These are phyloP conservation scores for Idris sp. DNA, from an alignment of 1,140 invertebrate genomes.

Conservation along the genomic window DNA sequence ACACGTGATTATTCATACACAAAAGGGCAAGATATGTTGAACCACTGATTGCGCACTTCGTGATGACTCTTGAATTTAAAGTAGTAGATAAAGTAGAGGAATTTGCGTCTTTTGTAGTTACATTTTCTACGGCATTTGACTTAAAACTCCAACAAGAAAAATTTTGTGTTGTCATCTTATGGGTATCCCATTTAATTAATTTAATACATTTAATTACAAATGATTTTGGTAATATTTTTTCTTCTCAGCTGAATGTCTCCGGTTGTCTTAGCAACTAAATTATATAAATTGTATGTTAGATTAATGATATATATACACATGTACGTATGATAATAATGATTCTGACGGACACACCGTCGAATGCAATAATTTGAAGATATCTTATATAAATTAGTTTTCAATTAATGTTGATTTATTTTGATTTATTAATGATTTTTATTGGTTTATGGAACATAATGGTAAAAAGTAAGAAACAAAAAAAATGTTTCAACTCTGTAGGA, in stretches of 20 bases:
- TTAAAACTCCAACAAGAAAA: conserved; percentile 38
- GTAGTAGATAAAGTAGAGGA: conserved; percentile 34
- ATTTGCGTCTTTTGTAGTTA: conserved; percentile 32
- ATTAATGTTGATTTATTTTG: conserved; percentile 19
- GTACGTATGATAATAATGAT: conserved; percentile 20
- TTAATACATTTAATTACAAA: conserved; percentile 4
- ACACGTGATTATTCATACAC: conserved; percentile 28
- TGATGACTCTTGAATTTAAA: conserved; percentile 28
- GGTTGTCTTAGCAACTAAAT: conserved; percentile 38
- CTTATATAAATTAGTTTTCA: conserved; percentile 22
- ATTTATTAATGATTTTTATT: conserved; percentile 36
- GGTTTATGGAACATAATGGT: conserved; percentile 40
- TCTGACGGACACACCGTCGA: conserved; percentile 17
- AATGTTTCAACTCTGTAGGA: conserved; percentile 74
- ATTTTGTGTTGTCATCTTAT: conserved; percentile 39
- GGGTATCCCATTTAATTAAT: conserved; percentile 18
- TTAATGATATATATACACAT: conserved; percentile 38
- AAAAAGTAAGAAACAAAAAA: conserved; percentile 53
- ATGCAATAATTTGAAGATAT: conserved; percentile 22
- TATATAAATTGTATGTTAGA: conserved; percentile 55
- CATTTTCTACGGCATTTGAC: conserved; percentile 59
- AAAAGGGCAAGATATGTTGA: conserved; percentile 33
- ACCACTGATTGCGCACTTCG: conserved; percentile 43
- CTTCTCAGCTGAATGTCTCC: conserved; percentile 43
- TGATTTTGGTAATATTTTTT: conserved; percentile 9